Evolutionary conservation across 2,888 invertebrate genomes (phyloP).

Genomic region (Carpatolechia fugitivella): DNA sequence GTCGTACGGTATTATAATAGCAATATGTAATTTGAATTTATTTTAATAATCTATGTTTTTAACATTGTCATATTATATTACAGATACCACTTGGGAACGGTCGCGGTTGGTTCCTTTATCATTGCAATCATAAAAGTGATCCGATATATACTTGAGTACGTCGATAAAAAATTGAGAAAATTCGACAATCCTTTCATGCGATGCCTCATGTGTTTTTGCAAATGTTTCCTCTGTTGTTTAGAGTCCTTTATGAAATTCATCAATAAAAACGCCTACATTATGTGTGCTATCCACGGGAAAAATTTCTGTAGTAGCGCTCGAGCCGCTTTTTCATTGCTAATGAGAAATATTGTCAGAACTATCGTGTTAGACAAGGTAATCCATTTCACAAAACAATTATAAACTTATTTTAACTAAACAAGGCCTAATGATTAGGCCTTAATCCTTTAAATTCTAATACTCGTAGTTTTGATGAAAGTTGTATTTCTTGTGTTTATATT

Average conservation of each 20-base stretch:
- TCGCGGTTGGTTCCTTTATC: constrained; percentile 95
- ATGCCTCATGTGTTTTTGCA: constrained; percentile 85
- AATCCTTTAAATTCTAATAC: too few relatives aligned
- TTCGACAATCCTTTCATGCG: constrained; percentile 85
- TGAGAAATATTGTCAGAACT: constrained; percentile 90
- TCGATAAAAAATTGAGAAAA: constrained; percentile 90
- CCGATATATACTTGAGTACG: constrained; percentile 89
- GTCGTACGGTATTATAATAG: constrained; percentile 79
- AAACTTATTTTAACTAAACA: too few relatives aligned
- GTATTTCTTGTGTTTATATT: constrained; percentile 28
- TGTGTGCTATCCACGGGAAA: constrained; percentile 96
- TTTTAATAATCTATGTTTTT: too few relatives aligned
- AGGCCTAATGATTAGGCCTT: too few relatives aligned
- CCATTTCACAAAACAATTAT: too few relatives aligned
- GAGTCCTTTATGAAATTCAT: constrained; percentile 92
- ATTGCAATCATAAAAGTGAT: constrained; percentile 94
- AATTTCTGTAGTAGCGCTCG: constrained; percentile 94
- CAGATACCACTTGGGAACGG: constrained; percentile 92
- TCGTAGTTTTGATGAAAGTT: too few relatives aligned
- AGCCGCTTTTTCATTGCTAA: constrained; percentile 92
- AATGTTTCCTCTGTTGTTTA: constrained; percentile 92
- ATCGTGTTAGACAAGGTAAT: constrained; percentile 87
- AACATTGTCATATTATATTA: constrained; percentile 25
- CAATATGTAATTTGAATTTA: too few relatives aligned
- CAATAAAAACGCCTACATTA: constrained; percentile 94